phyloP scores from a whole-genome alignment of 1,140 invertebrate species.

The Drosophila sp. region DNA sequence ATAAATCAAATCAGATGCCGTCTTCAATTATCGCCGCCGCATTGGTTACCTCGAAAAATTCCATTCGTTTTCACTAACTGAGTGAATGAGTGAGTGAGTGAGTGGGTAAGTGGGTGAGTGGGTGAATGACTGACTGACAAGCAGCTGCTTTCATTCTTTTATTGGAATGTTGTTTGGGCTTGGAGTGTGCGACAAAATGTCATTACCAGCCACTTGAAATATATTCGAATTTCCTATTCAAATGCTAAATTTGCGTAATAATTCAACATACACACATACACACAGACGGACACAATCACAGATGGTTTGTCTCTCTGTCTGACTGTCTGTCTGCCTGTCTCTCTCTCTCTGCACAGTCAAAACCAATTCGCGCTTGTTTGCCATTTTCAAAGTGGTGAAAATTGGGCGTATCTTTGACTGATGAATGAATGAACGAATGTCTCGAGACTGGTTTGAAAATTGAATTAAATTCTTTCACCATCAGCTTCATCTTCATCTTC shows the following conservation, averaged over 20 bases:
- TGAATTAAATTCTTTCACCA: conserved; percentile 14
- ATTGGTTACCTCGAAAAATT: conserved; percentile 21
- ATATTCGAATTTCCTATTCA: conserved; percentile 24
- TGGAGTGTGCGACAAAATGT: conserved; percentile 25
- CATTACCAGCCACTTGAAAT: conserved; percentile 27
- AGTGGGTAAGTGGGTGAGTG: neutral
- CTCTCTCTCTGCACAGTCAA: neutral
- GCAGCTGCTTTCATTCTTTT: conserved; percentile 1
- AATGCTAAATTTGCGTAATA: conserved; percentile 32
- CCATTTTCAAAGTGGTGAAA: conserved; percentile 20
- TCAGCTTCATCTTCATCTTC: neutral
- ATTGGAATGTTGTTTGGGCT: conserved; percentile 19
- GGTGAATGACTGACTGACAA: neutral
- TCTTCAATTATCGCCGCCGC: conserved; percentile 19
- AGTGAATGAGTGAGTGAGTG: neutral
- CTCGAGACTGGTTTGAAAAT: conserved; percentile 9
- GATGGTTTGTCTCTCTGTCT: neutral
- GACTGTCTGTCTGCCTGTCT: neutral
- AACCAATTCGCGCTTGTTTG: conserved; percentile 25
- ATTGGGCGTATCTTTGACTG: conserved; percentile 24
- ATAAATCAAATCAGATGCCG: conserved; percentile 32
- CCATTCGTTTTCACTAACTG: conserved; percentile 18
- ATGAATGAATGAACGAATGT: conserved; percentile 23
- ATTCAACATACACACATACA: conserved; percentile 6
- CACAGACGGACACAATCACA: too few relatives aligned